A percentile compares a stretch with the other conserved stretches of the same genome.
These are phyloP conservation scores for Plemyria rubiginata DNA, from an alignment of 2,888 invertebrate genomes.

Conservation along the genomic window DNA sequence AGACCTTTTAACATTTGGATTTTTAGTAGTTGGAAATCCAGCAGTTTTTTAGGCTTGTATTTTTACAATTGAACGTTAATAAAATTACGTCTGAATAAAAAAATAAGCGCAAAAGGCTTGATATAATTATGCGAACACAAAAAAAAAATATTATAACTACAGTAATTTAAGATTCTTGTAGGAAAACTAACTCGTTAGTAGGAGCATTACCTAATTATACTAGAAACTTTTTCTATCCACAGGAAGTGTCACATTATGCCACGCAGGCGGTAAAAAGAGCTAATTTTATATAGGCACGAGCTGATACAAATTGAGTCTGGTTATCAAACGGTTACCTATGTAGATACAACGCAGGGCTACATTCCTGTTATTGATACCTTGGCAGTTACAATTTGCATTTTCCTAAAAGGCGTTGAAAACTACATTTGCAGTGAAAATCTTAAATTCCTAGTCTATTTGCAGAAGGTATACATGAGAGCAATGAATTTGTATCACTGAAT, in stretches of 20 bases:
- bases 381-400: slow-evolving; percentile 27
- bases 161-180: not conserved
- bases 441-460: not conserved
- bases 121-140: too few species aligned
- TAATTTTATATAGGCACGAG: slow-evolving; percentile 28
- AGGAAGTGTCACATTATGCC: slow-evolving; percentile 28
- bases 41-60: too few species aligned
- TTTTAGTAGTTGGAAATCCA: too few species aligned
- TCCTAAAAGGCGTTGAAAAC: slow-evolving; percentile 22
- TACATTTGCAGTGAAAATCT: slow-evolving; percentile 3
- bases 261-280: slow-evolving; percentile 18
- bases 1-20: too few species aligned
- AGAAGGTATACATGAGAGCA: not conserved
- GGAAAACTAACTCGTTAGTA: slow-evolving; percentile 17
- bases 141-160: too few species aligned
- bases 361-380: slow-evolving; percentile 31
- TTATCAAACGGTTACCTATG: slow-evolving; percentile 27
- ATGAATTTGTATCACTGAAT: not conserved
- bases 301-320: slow-evolving; percentile 30
- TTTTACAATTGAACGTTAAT: too few species aligned
- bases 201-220: slow-evolving; percentile 1
- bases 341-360: slow-evolving; percentile 23
- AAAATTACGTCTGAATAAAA: too few species aligned
- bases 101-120: too few species aligned
- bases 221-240: slow-evolving; percentile 16